Conservation (phyloP, 2,888 invertebrate species). For the Perithous albicinctus region DNA sequence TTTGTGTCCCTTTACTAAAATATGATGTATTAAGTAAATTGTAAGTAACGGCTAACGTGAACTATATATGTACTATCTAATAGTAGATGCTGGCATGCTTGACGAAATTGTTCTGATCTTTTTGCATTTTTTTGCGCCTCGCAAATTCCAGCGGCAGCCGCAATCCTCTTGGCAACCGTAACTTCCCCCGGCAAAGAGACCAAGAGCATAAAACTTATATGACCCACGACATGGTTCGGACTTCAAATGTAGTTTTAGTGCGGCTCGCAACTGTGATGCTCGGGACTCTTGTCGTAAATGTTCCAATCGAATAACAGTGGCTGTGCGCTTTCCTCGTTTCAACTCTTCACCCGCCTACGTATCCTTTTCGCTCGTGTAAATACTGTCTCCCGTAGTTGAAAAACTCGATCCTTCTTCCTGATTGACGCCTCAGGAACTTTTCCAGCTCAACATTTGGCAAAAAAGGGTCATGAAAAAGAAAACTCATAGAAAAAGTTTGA, state of each 20-base stretch:
- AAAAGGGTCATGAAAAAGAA: conserved; percentile 5
- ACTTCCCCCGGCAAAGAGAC: not conserved
- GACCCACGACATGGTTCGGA: conserved; percentile 14
- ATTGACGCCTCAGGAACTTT: conserved; percentile 3
- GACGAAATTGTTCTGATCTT: not conserved
- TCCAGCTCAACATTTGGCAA: conserved; percentile 22
- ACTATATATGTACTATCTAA: no score
- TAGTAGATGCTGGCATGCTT: not conserved
- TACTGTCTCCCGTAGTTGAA: conserved; percentile 14
- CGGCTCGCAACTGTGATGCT: not conserved
- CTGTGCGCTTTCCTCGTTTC: not conserved
- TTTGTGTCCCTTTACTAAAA: not conserved
- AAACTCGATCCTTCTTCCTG: conserved; percentile 22
- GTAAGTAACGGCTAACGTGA: not conserved
- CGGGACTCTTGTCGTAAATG: conserved; percentile 34
- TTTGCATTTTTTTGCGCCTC: not conserved
- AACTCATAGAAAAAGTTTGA: conserved; percentile 9
- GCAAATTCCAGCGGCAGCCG: not conserved
- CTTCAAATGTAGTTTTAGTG: conserved; percentile 21
- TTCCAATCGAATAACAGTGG: conserved; percentile 40
- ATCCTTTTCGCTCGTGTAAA: not conserved
- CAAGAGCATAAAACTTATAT: conserved; percentile 38
- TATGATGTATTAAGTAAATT: not conserved
- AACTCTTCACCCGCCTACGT: not conserved
- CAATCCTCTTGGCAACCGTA: conserved; percentile 29